Base-by-base conservation (phyloP, 2,113 vertebrate genomes). In the Engraulis encrasicolus region DNA sequence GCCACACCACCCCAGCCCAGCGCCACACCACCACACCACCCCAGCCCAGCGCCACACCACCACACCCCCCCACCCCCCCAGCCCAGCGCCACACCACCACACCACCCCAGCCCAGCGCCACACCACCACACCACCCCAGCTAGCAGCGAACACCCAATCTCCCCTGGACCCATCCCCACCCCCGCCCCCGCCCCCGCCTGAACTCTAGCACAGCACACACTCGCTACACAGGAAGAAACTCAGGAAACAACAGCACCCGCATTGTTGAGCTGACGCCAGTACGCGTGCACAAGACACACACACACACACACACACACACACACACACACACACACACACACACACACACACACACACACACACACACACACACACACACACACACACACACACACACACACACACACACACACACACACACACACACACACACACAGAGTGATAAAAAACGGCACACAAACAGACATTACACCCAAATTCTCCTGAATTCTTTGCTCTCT, bases 241-340 rank as follows among this genome's bases (percentile, higher is more conserved):
- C 52, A 14, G 45, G 74, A 20, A 87, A 83, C 78, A 81, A 82
- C 82, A 84, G 58, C 80, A 27, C 74, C 81, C 52, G 84, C 81
- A 77, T 86, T 87, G 82, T 85, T 83, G 84, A 81, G 50, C 49
- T 58, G 80, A 74, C 66, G 31, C 66, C 52, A 52, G 23, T 54
- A 50, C 31, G 1, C 37, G n/a, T 19, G 15, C 6, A 11, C 48
- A 15, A 5, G 9, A 19, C 45, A 58, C 81, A 45, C 40, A 45
- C 40, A 45, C 40, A 3, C 40, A 36, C 20, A 1, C 19, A 34
- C 66, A 50, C 1, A 78, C 50, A 40, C 78, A 45, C 6, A 50
- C 36, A 54, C 15, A 20, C 49, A 71, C 27, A 34, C 12, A 80
- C 34, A 14, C 34, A 77, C 31, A 45, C n/a, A 37, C 78, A 71